Evolutionary conservation across 2,113 vertebrate genomes (phyloP).

Genomic region (Rhynchopsitta pachyrhyncha): DNA sequence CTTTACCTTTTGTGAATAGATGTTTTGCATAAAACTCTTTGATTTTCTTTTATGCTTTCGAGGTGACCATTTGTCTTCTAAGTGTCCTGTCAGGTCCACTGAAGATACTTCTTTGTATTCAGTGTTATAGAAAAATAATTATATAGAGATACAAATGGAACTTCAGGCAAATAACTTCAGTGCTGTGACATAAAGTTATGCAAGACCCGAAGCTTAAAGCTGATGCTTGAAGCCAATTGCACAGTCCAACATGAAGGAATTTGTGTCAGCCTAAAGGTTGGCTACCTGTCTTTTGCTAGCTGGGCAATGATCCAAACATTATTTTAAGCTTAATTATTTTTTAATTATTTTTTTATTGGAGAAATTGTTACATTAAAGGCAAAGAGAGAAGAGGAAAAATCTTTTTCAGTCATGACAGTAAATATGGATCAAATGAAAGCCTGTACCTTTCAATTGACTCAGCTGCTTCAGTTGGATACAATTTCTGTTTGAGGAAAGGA

Average conservation of each 20-base stretch:
- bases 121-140: slow-evolving; percentile 15
- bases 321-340: background rate
- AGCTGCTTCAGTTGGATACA: background rate
- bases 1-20: slow-evolving; percentile 13
- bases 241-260: background rate
- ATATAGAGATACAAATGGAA: background rate
- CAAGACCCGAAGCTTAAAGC: background rate
- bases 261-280: background rate
- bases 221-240: background rate
- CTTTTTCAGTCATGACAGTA: background rate
- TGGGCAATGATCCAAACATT: background rate
- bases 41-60: slow-evolving; percentile 45
- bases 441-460: background rate
- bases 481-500: background rate
- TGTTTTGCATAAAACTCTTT: slow-evolving; percentile 50
- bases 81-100: slow-evolving; percentile 16
- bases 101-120: background rate
- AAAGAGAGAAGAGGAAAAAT: background rate
- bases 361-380: background rate
- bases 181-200: background rate
- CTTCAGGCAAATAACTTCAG: slow-evolving; percentile 6
- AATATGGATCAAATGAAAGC: background rate
- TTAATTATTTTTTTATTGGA: background rate
- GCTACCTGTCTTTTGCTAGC: background rate
- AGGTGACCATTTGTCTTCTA: slow-evolving; percentile 56